A percentile compares a stretch with the other conserved stretches of the same genome.
These are phyloP conservation scores for Caenorhabditis doughertyi DNA, from an alignment of 2,888 invertebrate genomes.

Conservation along the genomic window DNA sequence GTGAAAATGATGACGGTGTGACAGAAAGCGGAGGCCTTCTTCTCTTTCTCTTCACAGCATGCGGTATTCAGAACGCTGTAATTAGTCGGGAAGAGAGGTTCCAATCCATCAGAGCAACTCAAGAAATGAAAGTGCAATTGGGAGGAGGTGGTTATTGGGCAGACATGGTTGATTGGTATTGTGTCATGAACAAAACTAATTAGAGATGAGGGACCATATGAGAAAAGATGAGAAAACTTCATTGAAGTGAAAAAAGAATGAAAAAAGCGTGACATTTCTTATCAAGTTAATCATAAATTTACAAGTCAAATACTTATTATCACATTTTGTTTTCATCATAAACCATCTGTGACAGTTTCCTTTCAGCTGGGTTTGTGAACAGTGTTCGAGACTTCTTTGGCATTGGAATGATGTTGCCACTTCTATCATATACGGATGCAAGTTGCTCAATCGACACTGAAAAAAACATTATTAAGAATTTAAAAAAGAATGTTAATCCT, in stretches of 20 bases:
- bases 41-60: too few relatives aligned
- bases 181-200: constrained; percentile 48
- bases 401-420: constrained; percentile 52
- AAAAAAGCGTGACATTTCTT: constrained; percentile 25
- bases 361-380: constrained; percentile 50
- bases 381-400: constrained; percentile 57
- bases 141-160: constrained; percentile 32
- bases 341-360: constrained; percentile 49
- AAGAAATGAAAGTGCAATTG: constrained; percentile 16
- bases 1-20: constrained; percentile 44
- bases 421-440: constrained; percentile 70
- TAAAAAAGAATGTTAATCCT: neutral
- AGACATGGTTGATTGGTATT: constrained; percentile 43
- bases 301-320: constrained; percentile 11
- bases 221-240: constrained; percentile 33
- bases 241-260: constrained; percentile 38
- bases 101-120: neutral
- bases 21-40: constrained; percentile 2
- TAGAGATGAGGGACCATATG: constrained; percentile 12
- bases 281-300: constrained; percentile 26
- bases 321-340: constrained; percentile 47
- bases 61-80: constrained; percentile 41
- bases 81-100: constrained; percentile 26
- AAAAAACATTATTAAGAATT: neutral
- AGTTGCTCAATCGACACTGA: constrained; percentile 74